Base-by-base conservation (phyloP, 1,140 invertebrate genomes). In the Formica exsecta region DNA sequence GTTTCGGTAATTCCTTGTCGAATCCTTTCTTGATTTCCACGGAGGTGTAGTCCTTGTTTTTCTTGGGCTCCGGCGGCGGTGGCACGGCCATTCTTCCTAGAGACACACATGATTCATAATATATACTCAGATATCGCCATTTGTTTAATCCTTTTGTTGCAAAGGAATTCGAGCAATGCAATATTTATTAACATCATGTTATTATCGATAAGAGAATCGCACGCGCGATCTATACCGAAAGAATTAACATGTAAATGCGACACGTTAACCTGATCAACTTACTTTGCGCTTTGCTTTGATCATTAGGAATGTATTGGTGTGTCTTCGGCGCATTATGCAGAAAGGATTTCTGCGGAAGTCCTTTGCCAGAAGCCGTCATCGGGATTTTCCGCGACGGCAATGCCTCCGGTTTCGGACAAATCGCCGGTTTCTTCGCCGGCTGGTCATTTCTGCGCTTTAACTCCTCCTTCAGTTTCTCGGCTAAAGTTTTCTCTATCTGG, bases 341-440 rank as follows among this genome's bases (percentile, higher is more conserved):
- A 71, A 94, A 94, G 13, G 94, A 95, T 48, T 90, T 90, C 51
- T 91, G 92, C 0, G 92, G 91, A 11, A 89, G 81, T 7, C 74
- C 79, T 0, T 25, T 51, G 3, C 48, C 83, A 0, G 36, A 16
- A 3, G 2, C 11, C 5, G 73, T 32, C 1, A 87, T 65, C 6
- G 62, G 59, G 3, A 57, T 65, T 19, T 29, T 86, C 9, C 1
- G 75, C 16, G 62, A 22, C 3, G 61, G 64, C 3, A 89, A 7
- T 0, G 73, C 7, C 25, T 91, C 88, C 0, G 90, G 90, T 86
- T 93, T 93, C 7, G 90, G 86, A 0, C 64, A 59, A 0, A 86
- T 19, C 8, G 65, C 38, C 0, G 93, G 90, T 65, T 92, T 92
- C 65, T 90, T 61, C 25, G 19, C 41, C 25, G 41, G 11, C 29